phyloP scores from a whole-genome alignment of 1,140 invertebrate species.

The Conus ventricosus region DNA sequence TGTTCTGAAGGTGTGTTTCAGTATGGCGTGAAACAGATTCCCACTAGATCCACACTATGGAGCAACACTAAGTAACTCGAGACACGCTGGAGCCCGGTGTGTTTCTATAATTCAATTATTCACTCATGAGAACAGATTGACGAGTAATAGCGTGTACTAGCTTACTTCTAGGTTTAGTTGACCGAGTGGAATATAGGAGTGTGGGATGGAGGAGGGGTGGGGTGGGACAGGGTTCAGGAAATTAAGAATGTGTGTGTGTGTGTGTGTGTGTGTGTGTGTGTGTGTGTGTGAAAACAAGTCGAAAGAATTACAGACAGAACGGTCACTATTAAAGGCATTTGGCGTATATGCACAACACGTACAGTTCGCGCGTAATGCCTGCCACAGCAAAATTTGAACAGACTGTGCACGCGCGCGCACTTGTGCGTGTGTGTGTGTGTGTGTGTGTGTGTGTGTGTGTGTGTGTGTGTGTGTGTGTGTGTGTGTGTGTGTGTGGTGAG shows the following conservation, averaged over 20 bases:
- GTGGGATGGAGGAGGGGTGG: neutral
- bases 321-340: no score
- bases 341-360: neutral
- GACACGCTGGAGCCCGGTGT: no score
- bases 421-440: slow-evolving; percentile 22
- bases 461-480: slow-evolving; percentile 20
- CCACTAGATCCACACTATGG: no score
- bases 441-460: slow-evolving; percentile 12
- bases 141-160: no score
- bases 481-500: slow-evolving; percentile 1
- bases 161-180: no score
- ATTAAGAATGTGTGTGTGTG: neutral
- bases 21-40: no score
- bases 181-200: neutral
- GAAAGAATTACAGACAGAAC: no score
- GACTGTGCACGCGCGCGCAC: neutral
- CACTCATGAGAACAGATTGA: no score
- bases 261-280: neutral
- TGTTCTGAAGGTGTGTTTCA: no score
- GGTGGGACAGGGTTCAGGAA: neutral
- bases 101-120: no score
- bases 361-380: neutral
- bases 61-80: no score
- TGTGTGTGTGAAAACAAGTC: neutral
- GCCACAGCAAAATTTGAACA: neutral